These are phyloP conservation scores for Ichneumoninae sp. DNA, from an alignment of 2,888 invertebrate species.

Conservation along the genomic window DNA sequence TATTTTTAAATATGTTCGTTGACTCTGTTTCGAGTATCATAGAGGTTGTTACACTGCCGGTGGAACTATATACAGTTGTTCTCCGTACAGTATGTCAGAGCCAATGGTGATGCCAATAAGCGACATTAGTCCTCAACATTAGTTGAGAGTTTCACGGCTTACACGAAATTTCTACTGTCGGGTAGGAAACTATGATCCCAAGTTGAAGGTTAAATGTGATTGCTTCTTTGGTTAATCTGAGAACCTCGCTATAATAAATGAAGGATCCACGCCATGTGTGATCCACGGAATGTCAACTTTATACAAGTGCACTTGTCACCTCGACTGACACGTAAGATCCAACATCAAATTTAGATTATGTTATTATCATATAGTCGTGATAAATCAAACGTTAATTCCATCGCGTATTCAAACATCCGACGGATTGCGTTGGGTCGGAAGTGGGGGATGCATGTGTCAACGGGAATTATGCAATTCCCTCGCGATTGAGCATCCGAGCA, in stretches of 20 bases:
- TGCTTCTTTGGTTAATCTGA: too few relatives aligned
- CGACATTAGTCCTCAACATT: too few relatives aligned
- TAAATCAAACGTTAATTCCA: not conserved
- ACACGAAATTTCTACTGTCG: too few relatives aligned
- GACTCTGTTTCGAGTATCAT: too few relatives aligned
- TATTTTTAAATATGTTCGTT: too few relatives aligned
- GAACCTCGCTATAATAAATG: too few relatives aligned
- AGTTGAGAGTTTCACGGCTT: too few relatives aligned
- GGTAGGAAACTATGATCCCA: not conserved
- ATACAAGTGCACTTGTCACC: not conserved
- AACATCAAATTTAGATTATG: not conserved
- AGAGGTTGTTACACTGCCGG: too few relatives aligned
- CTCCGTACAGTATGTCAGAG: too few relatives aligned
- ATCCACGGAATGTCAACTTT: not conserved
- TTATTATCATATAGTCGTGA: not conserved
- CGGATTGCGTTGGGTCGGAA: not conserved
- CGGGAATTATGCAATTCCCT: not conserved
- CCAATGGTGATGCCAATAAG: too few relatives aligned
- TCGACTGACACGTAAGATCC: not conserved
- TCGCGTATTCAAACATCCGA: not conserved
- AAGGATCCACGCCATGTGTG: not conserved
- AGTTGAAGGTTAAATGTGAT: not conserved
- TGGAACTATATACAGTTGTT: too few relatives aligned
- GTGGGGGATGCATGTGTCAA: not conserved
- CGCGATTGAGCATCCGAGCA: not conserved